Base-by-base conservation (phyloP, 2,797 vertebrate species). In the Psittacula derbiana region DNA sequence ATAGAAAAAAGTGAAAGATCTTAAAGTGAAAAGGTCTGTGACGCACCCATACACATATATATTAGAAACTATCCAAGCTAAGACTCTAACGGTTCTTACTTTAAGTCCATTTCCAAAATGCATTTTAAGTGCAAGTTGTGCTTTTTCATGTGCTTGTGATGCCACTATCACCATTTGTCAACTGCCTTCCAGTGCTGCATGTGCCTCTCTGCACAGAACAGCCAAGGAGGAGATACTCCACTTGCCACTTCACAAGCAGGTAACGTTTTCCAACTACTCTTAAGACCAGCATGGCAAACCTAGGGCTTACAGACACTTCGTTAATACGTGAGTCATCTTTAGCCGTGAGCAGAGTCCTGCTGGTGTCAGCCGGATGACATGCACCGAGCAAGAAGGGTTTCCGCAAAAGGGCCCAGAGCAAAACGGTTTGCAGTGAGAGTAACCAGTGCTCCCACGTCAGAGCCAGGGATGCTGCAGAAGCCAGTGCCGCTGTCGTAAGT, bases 101-200 rank as follows among this genome's bases (percentile, higher is more conserved):
- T 93, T 87, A 97, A 95, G 80, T 97, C 80, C 61, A 58, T 96
- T 96, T 95, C 91, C 72, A 6, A 96, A 96, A 88, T 96, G 95
- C 95, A 97, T 97, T 97, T 97, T 87, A 96, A 95, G 95, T 98
- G 91, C 93, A 94, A 95, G 89, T 96, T 98, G 96, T 98, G 97
- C 97, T 98, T 97, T 97, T 94, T 86, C 70, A 80, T 96, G 96
- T 97, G 95, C 96, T 97, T 92, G 95, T 87, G 85, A 88, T 80
- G 89, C 79, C 82, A 53, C 86, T 76, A 31, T 30, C 74, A 62
- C 66, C 80, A 4, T 27, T 4, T 52, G 43, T 16, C 80, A 86
- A 50, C 80, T 4, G 31, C 70, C 44, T 55, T 69, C 83, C 7
- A 11, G 70, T 4, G 2, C 81, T 1, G 3, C 1, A 0, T 0